Evolutionary conservation across 1,140 invertebrate genomes (phyloP).

Genomic region (Bombus polaris): DNA sequence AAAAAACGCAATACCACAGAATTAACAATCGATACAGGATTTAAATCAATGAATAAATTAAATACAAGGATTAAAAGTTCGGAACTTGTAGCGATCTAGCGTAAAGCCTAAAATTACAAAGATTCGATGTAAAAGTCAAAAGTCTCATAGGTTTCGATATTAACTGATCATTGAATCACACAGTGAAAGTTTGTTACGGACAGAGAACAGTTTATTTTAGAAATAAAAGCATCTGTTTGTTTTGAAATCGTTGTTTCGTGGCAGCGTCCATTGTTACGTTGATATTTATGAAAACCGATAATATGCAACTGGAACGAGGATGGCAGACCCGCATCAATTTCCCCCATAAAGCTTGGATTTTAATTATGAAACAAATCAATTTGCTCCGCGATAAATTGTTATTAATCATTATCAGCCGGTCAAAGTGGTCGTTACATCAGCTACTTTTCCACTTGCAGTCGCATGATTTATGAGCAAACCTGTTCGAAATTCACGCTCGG

Average conservation of each 20-base stretch:
- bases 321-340: constrained; percentile 46
- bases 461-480: constrained; percentile 34
- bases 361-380: constrained; percentile 57
- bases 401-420: constrained; percentile 46
- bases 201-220: not conserved
- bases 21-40: not conserved
- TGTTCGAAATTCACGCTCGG: constrained; percentile 8
- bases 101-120: no score
- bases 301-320: constrained; percentile 30
- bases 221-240: not conserved
- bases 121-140: no score
- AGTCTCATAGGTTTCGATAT: no score
- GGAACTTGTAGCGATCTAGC: no score
- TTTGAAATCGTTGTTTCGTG: not conserved
- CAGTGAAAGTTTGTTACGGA: not conserved
- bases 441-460: constrained; percentile 27
- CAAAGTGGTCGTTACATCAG: constrained; percentile 29
- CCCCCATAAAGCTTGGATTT: constrained; percentile 43
- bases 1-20: not conserved
- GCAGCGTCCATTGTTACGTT: not conserved
- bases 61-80: no score
- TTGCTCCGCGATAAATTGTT: constrained; percentile 55
- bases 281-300: constrained; percentile 54
- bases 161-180: no score
- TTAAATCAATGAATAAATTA: no score